phyloP scores from a whole-genome alignment of 2,797 vertebrate species.

The Pelochelys cantorii region DNA sequence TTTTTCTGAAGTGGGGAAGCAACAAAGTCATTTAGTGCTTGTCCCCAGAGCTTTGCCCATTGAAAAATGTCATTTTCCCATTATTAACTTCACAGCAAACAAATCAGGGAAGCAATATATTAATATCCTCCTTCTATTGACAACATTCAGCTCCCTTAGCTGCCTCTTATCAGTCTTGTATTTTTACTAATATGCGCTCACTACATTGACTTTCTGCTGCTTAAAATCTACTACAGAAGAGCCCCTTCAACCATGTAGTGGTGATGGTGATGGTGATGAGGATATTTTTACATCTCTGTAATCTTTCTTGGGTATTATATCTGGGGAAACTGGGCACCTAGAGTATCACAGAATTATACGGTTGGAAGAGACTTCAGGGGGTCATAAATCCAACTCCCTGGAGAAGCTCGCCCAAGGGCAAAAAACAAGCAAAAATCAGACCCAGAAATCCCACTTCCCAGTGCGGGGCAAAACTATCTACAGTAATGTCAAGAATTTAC shows the following conservation, averaged over 20 bases:
- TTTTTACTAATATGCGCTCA: background rate
- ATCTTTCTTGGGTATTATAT: background rate
- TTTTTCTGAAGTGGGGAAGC: background rate
- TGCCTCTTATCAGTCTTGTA: background rate
- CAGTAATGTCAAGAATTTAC: background rate
- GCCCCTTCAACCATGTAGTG: background rate
- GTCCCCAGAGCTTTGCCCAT: background rate
- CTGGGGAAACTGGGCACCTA: background rate
- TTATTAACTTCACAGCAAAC: background rate
- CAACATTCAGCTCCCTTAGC: background rate
- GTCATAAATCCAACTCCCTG: no score
- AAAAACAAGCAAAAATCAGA: background rate
- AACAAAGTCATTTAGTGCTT: background rate
- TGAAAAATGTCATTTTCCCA: background rate
- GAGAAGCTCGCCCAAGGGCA: no score
- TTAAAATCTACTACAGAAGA: background rate
- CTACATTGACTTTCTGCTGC: background rate
- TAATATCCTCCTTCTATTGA: background rate
- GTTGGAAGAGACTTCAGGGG: no score
- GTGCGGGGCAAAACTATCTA: background rate
- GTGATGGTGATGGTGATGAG: background rate
- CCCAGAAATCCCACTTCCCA: background rate
- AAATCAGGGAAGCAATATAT: background rate
- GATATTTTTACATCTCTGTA: background rate
- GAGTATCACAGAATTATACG: no score